Base-by-base conservation (phyloP, 2,888 invertebrate species). In the Tuta absoluta region DNA sequence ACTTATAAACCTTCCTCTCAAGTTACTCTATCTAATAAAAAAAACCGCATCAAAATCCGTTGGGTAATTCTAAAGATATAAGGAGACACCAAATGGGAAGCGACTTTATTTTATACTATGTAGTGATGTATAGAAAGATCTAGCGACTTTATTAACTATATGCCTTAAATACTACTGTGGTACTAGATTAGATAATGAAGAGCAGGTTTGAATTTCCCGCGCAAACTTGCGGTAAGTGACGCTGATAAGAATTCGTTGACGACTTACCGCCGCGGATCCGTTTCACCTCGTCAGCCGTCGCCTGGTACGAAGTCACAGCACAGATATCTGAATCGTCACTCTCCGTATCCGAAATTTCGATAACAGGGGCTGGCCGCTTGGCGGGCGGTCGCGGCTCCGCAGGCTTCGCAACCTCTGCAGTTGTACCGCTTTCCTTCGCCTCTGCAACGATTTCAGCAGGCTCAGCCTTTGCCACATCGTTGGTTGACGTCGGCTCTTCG, bases 261-360 rank as follows among this genome's bases (percentile, higher is more conserved):
- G 56, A 76, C 81, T 79, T 66, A 91, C 92, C 91, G 70, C 89
- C 87, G 23, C 92, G 87, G 66, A 92, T 89, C 71, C 89, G 82
- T 71, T 92, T 92, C 66, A 91, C 91, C 75, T 92, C 92, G 67
- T 91, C 91, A 0, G 91, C 88, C 21, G 91, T 77, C 37, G 92
- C 92, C 73, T 91, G 91, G 76, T 92, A 92, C 0, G 91, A 87
- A 65, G 85, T 89, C 12, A 92, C 91, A 5, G 92, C 91, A 67
- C 92, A 92, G n/a, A 92, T 82, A 63, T 91, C 91, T n/a, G 92
- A 92, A 66, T 91, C 92, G 61, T 91, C 91, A 65, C 87, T 91
- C 14, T 92, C 92, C 0, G 91, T 89, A 68, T 92, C 91, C 12
- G 91, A 90, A 62, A 92, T 92, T 73, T 90, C 90, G 62, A 92